phyloP scores from a whole-genome alignment of 2,113 vertebrate species.

The Haemorhous mexicanus region DNA sequence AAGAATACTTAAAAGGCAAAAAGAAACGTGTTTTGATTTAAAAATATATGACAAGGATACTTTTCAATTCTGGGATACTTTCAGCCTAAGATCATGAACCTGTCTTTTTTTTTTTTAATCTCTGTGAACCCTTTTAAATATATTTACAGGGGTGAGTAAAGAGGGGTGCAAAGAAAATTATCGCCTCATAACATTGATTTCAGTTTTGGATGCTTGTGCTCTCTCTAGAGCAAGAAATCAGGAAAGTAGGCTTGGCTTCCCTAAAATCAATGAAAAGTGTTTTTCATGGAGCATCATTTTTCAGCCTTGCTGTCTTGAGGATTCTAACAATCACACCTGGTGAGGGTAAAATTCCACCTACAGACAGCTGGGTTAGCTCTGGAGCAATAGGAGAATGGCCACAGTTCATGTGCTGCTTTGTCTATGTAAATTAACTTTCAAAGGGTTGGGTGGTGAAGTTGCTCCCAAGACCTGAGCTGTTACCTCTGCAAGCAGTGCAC shows the following conservation, averaged over 20 bases:
- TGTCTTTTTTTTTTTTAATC: not conserved
- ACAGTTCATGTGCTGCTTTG: not conserved
- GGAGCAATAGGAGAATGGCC: not conserved
- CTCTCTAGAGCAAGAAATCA: not conserved
- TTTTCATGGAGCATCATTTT: conserved; percentile 1
- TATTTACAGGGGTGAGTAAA: not conserved
- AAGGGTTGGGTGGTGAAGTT: not conserved
- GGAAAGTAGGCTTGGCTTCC: not conserved
- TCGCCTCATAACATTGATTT: not conserved
- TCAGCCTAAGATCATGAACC: not conserved
- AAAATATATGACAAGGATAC: not conserved
- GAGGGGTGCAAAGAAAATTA: not conserved
- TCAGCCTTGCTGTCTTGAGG: not conserved
- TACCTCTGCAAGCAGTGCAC: not conserved
- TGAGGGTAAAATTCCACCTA: not conserved
- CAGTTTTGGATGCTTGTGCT: not conserved
- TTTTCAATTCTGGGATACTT: not conserved
- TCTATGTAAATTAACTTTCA: not conserved
- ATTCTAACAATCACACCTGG: not conserved
- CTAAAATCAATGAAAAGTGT: not conserved
- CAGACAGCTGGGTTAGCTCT: not conserved
- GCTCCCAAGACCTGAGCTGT: not conserved
- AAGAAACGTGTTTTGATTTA: not conserved
- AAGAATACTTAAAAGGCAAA: not conserved
- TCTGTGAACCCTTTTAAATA: not conserved